A percentile compares a stretch with the other conserved stretches of the same genome.
phyloP scores from a whole-genome alignment of 2,888 invertebrate species.

The Tridacna crocea region DNA sequence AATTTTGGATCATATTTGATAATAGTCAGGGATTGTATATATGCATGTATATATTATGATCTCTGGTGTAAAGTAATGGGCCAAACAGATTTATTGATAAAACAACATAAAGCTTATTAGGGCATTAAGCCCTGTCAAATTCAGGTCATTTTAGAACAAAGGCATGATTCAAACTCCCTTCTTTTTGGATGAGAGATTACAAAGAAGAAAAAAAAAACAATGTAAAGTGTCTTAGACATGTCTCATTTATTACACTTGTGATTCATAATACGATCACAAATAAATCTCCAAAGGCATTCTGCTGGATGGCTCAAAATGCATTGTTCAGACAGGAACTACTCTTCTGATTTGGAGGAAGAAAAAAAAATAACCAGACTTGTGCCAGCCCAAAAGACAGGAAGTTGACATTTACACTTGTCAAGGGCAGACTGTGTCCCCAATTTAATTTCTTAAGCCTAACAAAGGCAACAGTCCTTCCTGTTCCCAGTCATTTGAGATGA shows the following conservation, averaged over 20 bases:
- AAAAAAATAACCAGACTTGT: constrained; percentile 23
- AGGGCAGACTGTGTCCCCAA: constrained; percentile 44
- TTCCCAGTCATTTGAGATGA: constrained; percentile 26
- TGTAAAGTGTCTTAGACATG: background rate
- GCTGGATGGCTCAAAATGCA: constrained; percentile 21
- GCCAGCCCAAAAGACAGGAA: constrained; percentile 48
- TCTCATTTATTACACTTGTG: constrained; percentile 23
- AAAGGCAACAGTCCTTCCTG: constrained; percentile 47
- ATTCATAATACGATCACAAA: constrained; percentile 25
- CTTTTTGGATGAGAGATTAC: too few relatives aligned
- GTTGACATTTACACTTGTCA: constrained; percentile 50
- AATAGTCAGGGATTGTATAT: too few relatives aligned
- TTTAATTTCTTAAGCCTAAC: constrained; percentile 43
- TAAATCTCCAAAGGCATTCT: constrained; percentile 15
- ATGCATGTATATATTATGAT: too few relatives aligned
- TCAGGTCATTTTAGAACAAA: too few relatives aligned
- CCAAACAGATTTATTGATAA: too few relatives aligned
- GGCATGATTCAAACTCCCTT: too few relatives aligned
- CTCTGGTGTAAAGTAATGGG: too few relatives aligned
- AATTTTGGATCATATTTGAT: too few relatives aligned
- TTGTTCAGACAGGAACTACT: constrained; percentile 35
- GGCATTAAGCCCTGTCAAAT: too few relatives aligned
- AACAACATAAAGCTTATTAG: too few relatives aligned
- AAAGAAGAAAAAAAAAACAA: too few relatives aligned
- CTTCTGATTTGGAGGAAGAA: constrained; percentile 27